Percentiles rank a stretch among this genome's conserved stretches.
These are phyloP conservation scores for Ecliptopera silaceata DNA, from an alignment of 2,888 invertebrate genomes.

Conservation along the genomic window DNA sequence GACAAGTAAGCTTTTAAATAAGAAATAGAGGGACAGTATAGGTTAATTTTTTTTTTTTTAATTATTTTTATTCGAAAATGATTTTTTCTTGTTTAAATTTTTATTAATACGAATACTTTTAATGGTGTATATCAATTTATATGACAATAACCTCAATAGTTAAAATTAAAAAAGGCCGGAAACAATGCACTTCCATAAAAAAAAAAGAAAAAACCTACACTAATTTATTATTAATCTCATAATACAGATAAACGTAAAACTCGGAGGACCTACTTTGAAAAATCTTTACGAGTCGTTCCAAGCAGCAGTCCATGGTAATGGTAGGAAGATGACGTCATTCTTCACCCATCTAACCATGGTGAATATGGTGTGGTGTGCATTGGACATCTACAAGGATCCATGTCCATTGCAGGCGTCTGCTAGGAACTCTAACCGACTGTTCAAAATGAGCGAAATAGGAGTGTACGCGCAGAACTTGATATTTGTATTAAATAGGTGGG, in stretches of 20 bases:
- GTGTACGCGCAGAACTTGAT: slow-evolving; percentile 89
- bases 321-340: slow-evolving; percentile 84
- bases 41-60: too few relatives aligned
- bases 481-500: slow-evolving; percentile 88
- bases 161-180: too few relatives aligned
- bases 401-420: slow-evolving; percentile 78
- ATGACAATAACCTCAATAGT: too few relatives aligned
- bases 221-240: too few relatives aligned
- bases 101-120: too few relatives aligned
- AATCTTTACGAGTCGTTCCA: slow-evolving; percentile 85
- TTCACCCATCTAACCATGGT: slow-evolving; percentile 87
- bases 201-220: too few relatives aligned
- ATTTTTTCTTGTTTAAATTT: too few relatives aligned
- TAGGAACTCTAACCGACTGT: slow-evolving; percentile 82
- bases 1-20: too few relatives aligned
- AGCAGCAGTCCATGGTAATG: slow-evolving; percentile 43
- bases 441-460: slow-evolving; percentile 86
- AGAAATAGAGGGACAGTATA: too few relatives aligned
- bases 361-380: slow-evolving; percentile 84
- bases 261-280: slow-evolving; percentile 86
- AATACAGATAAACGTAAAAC: slow-evolving; percentile 80
- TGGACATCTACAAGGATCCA: slow-evolving; percentile 85
- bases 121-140: too few relatives aligned
- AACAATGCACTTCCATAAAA: too few relatives aligned
- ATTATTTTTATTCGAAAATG: too few relatives aligned